Base-by-base conservation (phyloP, 37 sponge, comb jelly and placozoan genomes). In the Chondrosia reniformis region DNA sequence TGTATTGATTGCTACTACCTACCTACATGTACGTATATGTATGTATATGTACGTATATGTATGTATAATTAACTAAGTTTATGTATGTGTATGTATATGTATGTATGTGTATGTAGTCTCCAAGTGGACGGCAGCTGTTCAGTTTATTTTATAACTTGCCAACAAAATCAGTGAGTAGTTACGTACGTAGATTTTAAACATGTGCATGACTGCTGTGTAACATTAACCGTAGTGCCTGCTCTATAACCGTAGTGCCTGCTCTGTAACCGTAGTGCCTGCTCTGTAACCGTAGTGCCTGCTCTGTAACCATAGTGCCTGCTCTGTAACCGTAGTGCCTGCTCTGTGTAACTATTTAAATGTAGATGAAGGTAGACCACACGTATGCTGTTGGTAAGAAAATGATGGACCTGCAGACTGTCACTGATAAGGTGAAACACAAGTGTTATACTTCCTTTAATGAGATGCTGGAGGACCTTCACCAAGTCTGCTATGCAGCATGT, bases 401-500 rank as follows among this genome's bases (percentile, higher is more conserved):
- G 5, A 78, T 92, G 12, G 86, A 88, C 63, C 76, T 92, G 45
- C 40, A 63, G 15, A 62, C 43, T 31, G 74, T 92, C 33, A 15
- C 74, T 7, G 74, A 33, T 40, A 88, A 81, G 74, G 22, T 78
- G n/a, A 42, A 52, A 0, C 41, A 4, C 3, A n/a, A 39, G 13
- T 55, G 83, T 56, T 86, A 86, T 58, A 22, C 37, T 17, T 58
- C 34, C 13, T 32, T 83, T 39, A 83, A 86, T 28, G 44, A 76
- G 36, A 34, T 82, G 33, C 55, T 76, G 45, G 55, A 73, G 34
- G 87, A 86, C 75, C 44, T 86, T 24, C 55, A 42, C 2, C 33
- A 45, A 7, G 52, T 86, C 83, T 87, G 34, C 41, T 61, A 82
- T 61, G 88, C 77, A 54, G 76, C 87, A 33, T 86, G 80, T 46